Evolutionary conservation across 2,888 invertebrate species (phyloP), one percentile per base, ranked within the genome.

Genomic region (Xanthorhoe spadicearia): DNA sequence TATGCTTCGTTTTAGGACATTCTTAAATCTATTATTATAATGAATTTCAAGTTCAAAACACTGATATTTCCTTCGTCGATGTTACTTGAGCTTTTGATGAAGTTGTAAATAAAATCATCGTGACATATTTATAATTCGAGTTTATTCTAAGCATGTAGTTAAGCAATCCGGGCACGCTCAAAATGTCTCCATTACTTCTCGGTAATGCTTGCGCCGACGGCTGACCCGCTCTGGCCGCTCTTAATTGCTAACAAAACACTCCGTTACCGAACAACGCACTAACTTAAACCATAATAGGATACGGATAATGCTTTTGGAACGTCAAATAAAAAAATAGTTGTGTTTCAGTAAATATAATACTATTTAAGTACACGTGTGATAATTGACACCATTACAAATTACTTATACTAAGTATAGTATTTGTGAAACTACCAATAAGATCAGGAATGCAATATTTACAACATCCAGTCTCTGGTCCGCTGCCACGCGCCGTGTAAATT

Each of bases 181-280:
- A 82, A 85, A 85, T 84, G 89, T 88, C 86, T 86, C 85, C 85
- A 88, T 86, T 89, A 87, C 86, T 88, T 82, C 77, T 82, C 75
- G 79, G 84, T 85, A 85, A 90, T 84, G 84, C 74, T 70, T 77
- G 74, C 75, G 79, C 77, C 74, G 82, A 83, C 83, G 79, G 79
- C 79, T 86, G 85, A 87, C 85, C 83, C 77, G 83, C 79, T 87
- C 83, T 81, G 76, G 82, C 78, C 80, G 87, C 77, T 88, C 90
- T 91, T 92, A 92, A 92, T 92, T 92, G 88, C 87, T 84, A 81
- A 89, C 91, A 89, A 91, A 92, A 90, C 88, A 81, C 86, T 85
- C 88, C 86, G 89, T 89, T 92, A 90, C 85, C 76, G 70, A 83
- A 59, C 51, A 38, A 15, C 15, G 56, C 8, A 18, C 32, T 32